These are phyloP conservation scores for Clamator glandarius DNA, from an alignment of 2,797 vertebrate species.

Conservation along the genomic window DNA sequence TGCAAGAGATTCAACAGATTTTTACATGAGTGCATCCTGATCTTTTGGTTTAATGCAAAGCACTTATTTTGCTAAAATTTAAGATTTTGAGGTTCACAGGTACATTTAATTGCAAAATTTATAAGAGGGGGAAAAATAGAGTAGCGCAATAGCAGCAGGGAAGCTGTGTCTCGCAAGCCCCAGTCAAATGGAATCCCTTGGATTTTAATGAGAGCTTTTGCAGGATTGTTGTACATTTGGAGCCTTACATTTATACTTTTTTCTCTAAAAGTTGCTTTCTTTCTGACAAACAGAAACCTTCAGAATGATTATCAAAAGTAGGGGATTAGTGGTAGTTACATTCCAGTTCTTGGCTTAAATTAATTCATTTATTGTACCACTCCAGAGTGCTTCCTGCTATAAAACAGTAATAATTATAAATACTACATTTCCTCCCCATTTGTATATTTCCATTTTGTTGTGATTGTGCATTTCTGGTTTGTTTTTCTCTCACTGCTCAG, in stretches of 20 bases:
- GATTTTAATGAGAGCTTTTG: slow-evolving; percentile 2
- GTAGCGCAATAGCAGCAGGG: background rate
- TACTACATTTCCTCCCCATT: background rate
- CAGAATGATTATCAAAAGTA: background rate
- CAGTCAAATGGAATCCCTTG: background rate
- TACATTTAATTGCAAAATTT: background rate
- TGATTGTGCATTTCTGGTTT: background rate
- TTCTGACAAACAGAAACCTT: background rate
- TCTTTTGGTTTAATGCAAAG: background rate
- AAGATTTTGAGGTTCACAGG: background rate
- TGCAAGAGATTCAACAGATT: background rate
- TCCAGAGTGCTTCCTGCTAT: background rate
- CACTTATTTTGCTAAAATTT: slow-evolving; percentile 16
- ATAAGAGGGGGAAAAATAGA: background rate
- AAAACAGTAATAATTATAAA: slow-evolving; percentile 13
- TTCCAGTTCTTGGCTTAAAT: background rate
- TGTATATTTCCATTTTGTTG: background rate
- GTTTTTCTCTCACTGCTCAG: background rate
- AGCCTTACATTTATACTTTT: background rate
- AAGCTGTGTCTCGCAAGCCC: background rate
- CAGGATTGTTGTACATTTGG: background rate
- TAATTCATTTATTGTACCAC: background rate
- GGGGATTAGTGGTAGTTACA: background rate
- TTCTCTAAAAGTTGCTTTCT: background rate
- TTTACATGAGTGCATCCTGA: background rate